Evolutionary conservation across 2,888 invertebrate species (phyloP), one percentile per base, ranked within the genome.

Genomic region (Schizotus pectinicornis): DNA sequence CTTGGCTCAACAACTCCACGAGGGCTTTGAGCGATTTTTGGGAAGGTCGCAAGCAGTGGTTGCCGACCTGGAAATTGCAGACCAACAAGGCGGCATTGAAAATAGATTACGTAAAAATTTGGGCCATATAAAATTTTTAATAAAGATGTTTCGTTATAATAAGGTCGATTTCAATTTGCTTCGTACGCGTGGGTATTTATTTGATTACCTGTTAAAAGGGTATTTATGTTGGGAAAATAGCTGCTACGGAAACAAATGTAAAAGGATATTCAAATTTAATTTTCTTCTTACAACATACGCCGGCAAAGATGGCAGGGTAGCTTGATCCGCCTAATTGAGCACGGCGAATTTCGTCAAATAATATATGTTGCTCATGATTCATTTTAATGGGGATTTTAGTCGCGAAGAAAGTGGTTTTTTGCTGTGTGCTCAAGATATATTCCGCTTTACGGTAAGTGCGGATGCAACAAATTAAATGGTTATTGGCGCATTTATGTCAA

Each of bases 61-160:
- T 84, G 9, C 82, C 83, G 0, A 85, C 85, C 0, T 87, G 86
- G 86, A 57, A 67, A 13, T 14, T 46, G 3, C 39, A 51, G 9
- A 65, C 56, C n/a, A 83, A 82, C 58, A 82, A 85, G 60, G 83
- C 86, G 0, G 85, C 87, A 0, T 71, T 89, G 36, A 83, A 86
- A 71, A 82, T 89, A 8, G 88, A 89, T 77, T 88, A 88, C 69
- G 84, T 89, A 47, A 81, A 83, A 60, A 82, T 89, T 14, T 88
- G 86, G 85, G 68, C 70, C n/a, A 9, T 71, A 31, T 70, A 62
- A 80, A 22, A 3, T 22, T 22, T 3, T 22, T 22, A 22, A 22
- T 22, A 22, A 22, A 22, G 22, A 2, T 22, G 22, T 22, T 22
- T 22, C 22, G 5, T 22, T 5, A 3, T 22, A 22, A 22, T 22